These are phyloP conservation scores for Saguinus imperator DNA, from an alignment of 2,113 vertebrate genomes.

Conservation along the genomic window DNA sequence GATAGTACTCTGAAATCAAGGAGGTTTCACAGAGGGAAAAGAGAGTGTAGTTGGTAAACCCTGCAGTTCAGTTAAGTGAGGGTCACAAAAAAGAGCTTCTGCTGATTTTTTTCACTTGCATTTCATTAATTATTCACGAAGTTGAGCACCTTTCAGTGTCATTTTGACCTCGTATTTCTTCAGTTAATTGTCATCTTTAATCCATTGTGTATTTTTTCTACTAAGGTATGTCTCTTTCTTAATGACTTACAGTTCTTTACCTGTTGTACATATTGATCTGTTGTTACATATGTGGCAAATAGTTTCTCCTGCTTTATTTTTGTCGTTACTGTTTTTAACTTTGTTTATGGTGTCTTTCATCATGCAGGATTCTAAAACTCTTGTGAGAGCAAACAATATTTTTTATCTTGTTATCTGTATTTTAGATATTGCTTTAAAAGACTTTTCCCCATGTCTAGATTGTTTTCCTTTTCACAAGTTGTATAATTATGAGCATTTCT, in stretches of 20 bases:
- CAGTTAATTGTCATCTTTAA: background rate
- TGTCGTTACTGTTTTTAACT: background rate
- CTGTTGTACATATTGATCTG: background rate
- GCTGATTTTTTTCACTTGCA: background rate
- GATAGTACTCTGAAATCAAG: background rate
- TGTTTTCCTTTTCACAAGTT: background rate
- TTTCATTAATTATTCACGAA: background rate
- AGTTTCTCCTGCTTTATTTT: background rate
- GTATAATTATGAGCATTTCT: background rate
- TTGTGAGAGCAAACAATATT: background rate
- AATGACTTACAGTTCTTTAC: background rate
- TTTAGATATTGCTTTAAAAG: slow-evolving; percentile 2
- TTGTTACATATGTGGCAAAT: background rate
- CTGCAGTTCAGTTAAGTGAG: background rate
- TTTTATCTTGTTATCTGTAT: background rate
- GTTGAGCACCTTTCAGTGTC: background rate
- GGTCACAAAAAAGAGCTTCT: background rate
- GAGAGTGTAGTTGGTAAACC: background rate
- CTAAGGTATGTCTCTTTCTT: background rate
- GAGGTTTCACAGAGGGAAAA: background rate
- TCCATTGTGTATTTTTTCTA: background rate
- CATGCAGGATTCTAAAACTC: background rate
- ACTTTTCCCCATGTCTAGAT: background rate
- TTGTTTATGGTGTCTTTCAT: background rate
- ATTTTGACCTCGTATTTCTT: background rate